Percentiles rank a stretch among this genome's conserved stretches.
These are phyloP conservation scores for Sciurus carolinensis DNA, from an alignment of 2,797 vertebrate species.

Conservation along the genomic window DNA sequence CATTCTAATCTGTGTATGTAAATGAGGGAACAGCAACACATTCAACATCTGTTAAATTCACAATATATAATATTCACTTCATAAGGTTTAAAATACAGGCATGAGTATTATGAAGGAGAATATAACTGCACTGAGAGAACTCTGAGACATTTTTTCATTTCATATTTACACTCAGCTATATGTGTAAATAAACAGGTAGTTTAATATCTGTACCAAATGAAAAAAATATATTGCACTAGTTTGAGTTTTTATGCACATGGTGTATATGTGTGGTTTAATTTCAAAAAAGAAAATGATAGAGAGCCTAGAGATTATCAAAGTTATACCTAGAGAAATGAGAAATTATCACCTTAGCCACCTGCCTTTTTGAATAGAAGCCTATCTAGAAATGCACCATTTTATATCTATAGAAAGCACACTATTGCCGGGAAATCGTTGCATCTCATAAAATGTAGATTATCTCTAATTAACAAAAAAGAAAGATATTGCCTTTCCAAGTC, in stretches of 20 bases:
- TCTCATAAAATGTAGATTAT: conserved; percentile 72
- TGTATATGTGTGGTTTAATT: conserved; percentile 75
- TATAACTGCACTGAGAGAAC: conserved; percentile 49
- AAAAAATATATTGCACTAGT: conserved; percentile 65
- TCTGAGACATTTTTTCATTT: conserved; percentile 70
- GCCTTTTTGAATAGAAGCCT: conserved; percentile 21
- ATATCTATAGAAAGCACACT: conserved; percentile 17
- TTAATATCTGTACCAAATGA: conserved; percentile 80
- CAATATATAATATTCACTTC: conserved; percentile 72
- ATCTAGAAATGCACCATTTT: conserved; percentile 60
- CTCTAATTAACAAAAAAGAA: conserved; percentile 84
- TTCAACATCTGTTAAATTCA: conserved; percentile 81
- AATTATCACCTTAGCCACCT: conserved; percentile 59
- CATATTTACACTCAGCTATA: conserved; percentile 62
- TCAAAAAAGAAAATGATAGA: conserved; percentile 69
- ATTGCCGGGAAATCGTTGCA: background rate
- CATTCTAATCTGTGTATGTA: conserved; percentile 80
- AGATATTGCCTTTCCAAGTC: conserved; percentile 80
- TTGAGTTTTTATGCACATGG: conserved; percentile 64
- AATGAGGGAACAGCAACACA: conserved; percentile 70
- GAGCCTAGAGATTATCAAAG: conserved; percentile 60
- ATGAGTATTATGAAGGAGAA: conserved; percentile 11
- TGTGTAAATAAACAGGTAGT: conserved; percentile 80
- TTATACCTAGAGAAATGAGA: conserved; percentile 71
- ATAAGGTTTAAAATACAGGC: conserved; percentile 48